Percentiles rank a stretch among this genome's conserved stretches.
phyloP scores from a whole-genome alignment of 2,113 vertebrate species.

The Carlito syrichta region DNA sequence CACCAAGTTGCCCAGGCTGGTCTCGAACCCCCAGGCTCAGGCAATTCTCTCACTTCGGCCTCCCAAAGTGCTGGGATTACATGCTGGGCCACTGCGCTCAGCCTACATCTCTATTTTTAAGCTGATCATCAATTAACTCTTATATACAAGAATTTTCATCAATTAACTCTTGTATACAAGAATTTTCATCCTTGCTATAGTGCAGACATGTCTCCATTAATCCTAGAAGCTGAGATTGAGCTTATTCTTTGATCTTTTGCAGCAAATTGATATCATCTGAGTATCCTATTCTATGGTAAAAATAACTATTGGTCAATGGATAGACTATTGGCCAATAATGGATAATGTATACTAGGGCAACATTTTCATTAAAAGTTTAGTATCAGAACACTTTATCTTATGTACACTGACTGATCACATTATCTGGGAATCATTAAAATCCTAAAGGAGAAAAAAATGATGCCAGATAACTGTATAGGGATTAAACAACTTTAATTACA shows the following conservation, averaged over 20 bases:
- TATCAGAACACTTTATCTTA: not conserved
- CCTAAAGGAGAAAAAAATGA: not conserved
- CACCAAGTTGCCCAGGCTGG: too few species aligned
- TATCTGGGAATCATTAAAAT: not conserved
- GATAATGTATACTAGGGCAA: too few species aligned
- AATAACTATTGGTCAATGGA: not conserved
- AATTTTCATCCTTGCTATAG: not conserved
- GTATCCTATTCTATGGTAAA: not conserved
- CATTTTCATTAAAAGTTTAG: not conserved
- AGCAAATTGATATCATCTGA: not conserved
- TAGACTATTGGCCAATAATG: too few species aligned
- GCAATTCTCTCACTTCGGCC: too few species aligned
- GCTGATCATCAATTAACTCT: not conserved
- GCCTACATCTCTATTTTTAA: not conserved
- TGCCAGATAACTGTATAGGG: not conserved
- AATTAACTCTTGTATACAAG: too few species aligned
- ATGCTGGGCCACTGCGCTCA: too few species aligned
- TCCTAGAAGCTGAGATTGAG: not conserved
- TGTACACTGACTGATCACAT: not conserved
- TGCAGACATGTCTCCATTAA: not conserved
- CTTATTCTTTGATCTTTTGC: not conserved
- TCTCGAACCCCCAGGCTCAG: too few species aligned
- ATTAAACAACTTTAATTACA: not conserved
- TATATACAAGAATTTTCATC: not conserved
- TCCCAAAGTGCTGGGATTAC: too few species aligned